Conservation (phyloP, 2,113 vertebrate species). For the Odocoileus virginianus region DNA sequence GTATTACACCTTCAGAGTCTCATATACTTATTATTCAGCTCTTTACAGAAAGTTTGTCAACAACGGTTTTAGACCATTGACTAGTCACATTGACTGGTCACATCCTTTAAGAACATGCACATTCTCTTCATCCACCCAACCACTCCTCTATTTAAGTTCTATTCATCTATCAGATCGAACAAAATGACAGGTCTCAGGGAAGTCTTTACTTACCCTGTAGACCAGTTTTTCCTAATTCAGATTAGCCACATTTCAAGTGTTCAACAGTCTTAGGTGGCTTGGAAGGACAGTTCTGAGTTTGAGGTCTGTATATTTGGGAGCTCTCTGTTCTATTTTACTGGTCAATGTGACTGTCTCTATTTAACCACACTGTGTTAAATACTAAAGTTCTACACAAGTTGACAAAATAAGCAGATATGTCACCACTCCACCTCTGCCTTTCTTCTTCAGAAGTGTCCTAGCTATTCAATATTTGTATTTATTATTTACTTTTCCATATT, state of each 20-base stretch:
- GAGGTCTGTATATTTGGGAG: background rate
- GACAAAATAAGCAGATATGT: background rate
- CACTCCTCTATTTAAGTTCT: background rate
- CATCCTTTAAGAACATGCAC: background rate
- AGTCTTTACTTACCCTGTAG: background rate
- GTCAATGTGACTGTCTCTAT: background rate
- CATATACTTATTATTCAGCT: background rate
- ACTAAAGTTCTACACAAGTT: background rate
- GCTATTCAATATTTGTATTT: background rate
- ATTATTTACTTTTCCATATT: background rate
- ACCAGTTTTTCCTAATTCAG: background rate
- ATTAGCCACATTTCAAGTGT: background rate
- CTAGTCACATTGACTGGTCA: background rate
- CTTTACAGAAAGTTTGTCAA: slow-evolving; percentile 6
- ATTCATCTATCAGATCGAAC: background rate
- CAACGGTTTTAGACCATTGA: background rate
- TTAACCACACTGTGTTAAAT: background rate
- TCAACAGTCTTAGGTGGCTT: background rate
- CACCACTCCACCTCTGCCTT: background rate
- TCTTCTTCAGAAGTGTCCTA: background rate
- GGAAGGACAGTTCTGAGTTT: background rate
- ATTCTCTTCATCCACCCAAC: background rate
- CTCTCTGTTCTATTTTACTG: background rate
- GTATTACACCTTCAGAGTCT: background rate
- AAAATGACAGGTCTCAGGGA: background rate